Evolutionary conservation across 2,888 invertebrate species (phyloP).

Genomic region (Lissonota sp.): DNA sequence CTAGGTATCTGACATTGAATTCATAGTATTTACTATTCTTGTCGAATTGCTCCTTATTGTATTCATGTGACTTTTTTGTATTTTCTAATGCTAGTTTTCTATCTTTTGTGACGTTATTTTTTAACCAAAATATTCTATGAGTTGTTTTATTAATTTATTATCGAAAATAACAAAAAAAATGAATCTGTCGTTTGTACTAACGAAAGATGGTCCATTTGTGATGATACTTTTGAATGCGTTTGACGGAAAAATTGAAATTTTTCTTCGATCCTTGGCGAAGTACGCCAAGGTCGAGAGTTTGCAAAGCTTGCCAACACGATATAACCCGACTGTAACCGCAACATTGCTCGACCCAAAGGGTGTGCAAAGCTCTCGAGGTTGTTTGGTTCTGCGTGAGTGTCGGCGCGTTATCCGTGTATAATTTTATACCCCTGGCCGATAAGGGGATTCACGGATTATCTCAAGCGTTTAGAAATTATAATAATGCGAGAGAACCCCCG

Average conservation of each 20-base stretch:
- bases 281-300: not conserved
- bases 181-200: no score
- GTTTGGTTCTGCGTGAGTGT: conserved; percentile 61
- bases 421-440: conserved; percentile 68
- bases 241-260: not conserved
- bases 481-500: conserved; percentile 33
- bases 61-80: no score
- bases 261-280: not conserved
- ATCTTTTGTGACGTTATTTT: no score
- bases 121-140: no score
- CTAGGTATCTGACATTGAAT: no score
- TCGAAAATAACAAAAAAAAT: no score
- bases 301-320: not conserved
- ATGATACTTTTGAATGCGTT: no score
- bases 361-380: conserved; percentile 65
- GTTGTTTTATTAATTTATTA: no score
- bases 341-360: not conserved
- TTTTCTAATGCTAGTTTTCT: no score
- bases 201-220: no score
- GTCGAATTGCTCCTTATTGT: no score
- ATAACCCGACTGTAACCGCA: not conserved
- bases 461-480: conserved; percentile 71
- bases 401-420: conserved; percentile 59
- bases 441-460: conserved; percentile 63
- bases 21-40: no score